Evolutionary conservation across 2,113 vertebrate species (phyloP).

Genomic region (Myotis brandtii): DNA sequence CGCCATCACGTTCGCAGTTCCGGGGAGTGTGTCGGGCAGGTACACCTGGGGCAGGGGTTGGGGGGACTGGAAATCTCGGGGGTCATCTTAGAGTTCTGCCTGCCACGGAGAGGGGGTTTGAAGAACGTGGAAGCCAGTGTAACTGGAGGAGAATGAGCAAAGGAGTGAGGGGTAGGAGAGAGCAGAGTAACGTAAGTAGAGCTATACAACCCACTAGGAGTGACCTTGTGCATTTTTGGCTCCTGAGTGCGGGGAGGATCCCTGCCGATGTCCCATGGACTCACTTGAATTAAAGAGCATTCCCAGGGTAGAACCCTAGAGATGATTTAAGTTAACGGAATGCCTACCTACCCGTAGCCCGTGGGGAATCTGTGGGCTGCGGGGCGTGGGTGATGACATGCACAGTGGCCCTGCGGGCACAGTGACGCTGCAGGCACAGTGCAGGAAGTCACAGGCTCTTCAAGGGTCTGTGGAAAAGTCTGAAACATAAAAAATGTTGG

Average conservation of each 20-base stretch:
- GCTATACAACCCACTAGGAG: neutral
- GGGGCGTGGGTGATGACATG: neutral
- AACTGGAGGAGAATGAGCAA: neutral
- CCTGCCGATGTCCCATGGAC: neutral
- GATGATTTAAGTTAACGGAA: neutral
- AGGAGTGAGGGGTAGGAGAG: neutral
- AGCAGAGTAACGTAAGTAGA: neutral
- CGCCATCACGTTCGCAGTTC: neutral
- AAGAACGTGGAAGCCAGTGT: neutral
- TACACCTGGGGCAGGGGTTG: neutral
- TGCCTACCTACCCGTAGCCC: neutral
- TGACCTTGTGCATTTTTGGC: neutral
- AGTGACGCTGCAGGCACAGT: neutral
- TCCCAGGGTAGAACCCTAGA: neutral
- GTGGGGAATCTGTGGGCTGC: neutral
- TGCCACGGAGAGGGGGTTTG: neutral
- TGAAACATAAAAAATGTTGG: neutral
- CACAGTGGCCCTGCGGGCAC: neutral
- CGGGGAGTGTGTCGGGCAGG: neutral
- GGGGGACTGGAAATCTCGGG: neutral
- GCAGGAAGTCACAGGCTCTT: neutral
- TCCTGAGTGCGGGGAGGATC: neutral
- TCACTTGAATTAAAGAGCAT: neutral
- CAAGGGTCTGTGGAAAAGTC: neutral
- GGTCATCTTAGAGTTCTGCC: neutral